These are phyloP conservation scores for Torymus aiolomorphi DNA, from an alignment of 2,888 invertebrate species.

Conservation along the genomic window DNA sequence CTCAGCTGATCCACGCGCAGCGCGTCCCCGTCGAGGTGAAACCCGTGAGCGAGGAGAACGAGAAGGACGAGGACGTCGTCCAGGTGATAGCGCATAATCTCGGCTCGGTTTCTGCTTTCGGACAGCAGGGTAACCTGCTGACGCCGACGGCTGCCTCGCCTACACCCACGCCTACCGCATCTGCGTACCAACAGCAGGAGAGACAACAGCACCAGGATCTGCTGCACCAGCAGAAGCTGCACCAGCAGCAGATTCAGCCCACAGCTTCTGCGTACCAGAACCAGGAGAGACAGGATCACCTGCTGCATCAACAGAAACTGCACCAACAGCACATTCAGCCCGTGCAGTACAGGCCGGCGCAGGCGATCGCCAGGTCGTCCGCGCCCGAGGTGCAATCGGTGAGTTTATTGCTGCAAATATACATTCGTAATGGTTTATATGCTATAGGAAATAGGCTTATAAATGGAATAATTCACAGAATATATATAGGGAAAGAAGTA, in stretches of 20 bases:
- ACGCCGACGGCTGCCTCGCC: conserved; percentile 47
- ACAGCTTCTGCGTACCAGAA: conserved; percentile 55
- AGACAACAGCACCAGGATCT: conserved; percentile 3
- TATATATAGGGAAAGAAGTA: too few species aligned
- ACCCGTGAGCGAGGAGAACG: conserved; percentile 69
- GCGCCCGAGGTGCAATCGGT: conserved; percentile 28
- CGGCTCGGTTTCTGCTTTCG: conserved; percentile 59
- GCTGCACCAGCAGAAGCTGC: conserved; percentile 58
- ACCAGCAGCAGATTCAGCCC: background rate
- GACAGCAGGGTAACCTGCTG: conserved; percentile 44
- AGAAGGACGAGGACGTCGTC: conserved; percentile 63
- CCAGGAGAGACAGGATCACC: conserved; percentile 35
- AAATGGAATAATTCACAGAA: too few species aligned
- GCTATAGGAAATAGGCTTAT: too few species aligned
- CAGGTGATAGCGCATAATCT: conserved; percentile 61
- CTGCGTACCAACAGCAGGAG: conserved; percentile 40
- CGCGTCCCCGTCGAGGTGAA: conserved; percentile 58
- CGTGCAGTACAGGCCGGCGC: conserved; percentile 39
- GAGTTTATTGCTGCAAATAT: background rate
- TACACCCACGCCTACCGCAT: conserved; percentile 52
- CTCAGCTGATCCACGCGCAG: conserved; percentile 39
- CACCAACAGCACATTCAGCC: conserved; percentile 25
- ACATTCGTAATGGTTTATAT: too few species aligned
- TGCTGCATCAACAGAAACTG: too few species aligned
- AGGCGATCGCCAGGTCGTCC: conserved; percentile 26